Conservation (phyloP, 2,888 invertebrate genomes). For the Eupsilia transversa region DNA sequence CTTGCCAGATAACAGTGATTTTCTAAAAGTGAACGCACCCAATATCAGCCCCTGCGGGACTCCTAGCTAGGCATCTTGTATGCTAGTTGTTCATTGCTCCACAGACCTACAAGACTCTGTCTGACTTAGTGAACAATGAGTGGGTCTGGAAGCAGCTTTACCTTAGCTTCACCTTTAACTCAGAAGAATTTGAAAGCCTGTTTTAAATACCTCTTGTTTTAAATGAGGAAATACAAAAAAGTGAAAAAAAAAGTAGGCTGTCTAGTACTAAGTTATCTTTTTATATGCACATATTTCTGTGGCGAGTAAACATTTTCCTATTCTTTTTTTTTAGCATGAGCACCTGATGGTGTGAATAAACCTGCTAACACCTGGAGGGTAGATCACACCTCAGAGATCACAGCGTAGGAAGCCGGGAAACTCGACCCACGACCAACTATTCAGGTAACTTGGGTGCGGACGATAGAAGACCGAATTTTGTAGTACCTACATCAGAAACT, state of each 20-base stretch:
- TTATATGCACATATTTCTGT: not conserved
- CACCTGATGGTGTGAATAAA: not conserved
- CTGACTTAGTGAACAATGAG: not conserved
- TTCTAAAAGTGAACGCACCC: not conserved
- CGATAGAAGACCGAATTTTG: not conserved
- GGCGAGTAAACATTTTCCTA: not conserved
- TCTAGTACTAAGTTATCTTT: not conserved
- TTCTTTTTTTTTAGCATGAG: not conserved
- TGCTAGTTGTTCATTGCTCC: not conserved
- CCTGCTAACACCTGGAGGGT: not conserved
- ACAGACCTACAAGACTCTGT: not conserved
- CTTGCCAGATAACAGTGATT: slow-evolving; percentile 8
- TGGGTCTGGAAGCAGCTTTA: not conserved
- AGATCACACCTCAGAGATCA: not conserved
- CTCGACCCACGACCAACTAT: not conserved
- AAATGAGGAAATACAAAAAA: not conserved
- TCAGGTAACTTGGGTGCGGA: not conserved
- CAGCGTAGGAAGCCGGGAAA: not conserved
- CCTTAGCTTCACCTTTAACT: not conserved
- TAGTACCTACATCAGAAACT: not conserved
- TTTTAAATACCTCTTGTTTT: not conserved
- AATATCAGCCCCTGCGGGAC: not conserved
- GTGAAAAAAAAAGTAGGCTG: not conserved
- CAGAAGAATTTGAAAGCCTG: not conserved
- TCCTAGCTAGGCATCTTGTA: not conserved